Conservation (phyloP, 1,140 invertebrate genomes). For the Papilio xuthus region DNA sequence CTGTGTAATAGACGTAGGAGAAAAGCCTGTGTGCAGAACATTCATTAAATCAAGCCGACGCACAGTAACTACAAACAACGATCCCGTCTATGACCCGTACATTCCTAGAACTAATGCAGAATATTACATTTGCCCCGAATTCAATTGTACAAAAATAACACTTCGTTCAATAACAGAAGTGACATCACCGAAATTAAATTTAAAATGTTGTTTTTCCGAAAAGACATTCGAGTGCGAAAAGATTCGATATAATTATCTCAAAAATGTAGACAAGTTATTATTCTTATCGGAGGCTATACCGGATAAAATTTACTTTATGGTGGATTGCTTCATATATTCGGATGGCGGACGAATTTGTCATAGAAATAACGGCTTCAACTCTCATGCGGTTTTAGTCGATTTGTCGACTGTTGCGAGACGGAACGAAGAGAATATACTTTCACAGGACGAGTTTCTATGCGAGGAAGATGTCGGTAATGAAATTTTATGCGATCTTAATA, state of each 20-base stretch:
- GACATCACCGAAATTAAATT: constrained; percentile 41
- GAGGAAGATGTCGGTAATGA: constrained; percentile 53
- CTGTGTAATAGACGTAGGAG: constrained; percentile 54
- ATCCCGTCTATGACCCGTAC: constrained; percentile 62
- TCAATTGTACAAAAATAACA: constrained; percentile 50
- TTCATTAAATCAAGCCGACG: constrained; percentile 38
- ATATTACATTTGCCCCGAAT: constrained; percentile 58
- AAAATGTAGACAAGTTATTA: constrained; percentile 67
- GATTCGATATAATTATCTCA: constrained; percentile 61
- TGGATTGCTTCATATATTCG: constrained; percentile 67
- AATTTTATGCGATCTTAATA: constrained; percentile 64
- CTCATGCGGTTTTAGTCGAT: constrained; percentile 60
- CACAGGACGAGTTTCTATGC: constrained; percentile 72
- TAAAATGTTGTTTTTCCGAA: constrained; percentile 56
- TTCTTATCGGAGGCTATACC: constrained; percentile 62
- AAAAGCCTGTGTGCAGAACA: constrained; percentile 52
- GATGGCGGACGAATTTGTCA: constrained; percentile 66
- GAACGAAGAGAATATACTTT: constrained; percentile 56
- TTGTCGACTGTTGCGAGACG: constrained; percentile 60
- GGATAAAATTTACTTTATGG: constrained; percentile 62
- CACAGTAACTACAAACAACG: constrained; percentile 42
- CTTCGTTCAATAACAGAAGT: constrained; percentile 62
- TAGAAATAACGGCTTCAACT: constrained; percentile 56
- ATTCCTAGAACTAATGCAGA: constrained; percentile 54
- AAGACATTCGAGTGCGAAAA: constrained; percentile 53